Evolutionary conservation across 1,140 invertebrate genomes (phyloP), one percentile per base, ranked within the genome.

Genomic region (Hesperophylax magnus): DNA sequence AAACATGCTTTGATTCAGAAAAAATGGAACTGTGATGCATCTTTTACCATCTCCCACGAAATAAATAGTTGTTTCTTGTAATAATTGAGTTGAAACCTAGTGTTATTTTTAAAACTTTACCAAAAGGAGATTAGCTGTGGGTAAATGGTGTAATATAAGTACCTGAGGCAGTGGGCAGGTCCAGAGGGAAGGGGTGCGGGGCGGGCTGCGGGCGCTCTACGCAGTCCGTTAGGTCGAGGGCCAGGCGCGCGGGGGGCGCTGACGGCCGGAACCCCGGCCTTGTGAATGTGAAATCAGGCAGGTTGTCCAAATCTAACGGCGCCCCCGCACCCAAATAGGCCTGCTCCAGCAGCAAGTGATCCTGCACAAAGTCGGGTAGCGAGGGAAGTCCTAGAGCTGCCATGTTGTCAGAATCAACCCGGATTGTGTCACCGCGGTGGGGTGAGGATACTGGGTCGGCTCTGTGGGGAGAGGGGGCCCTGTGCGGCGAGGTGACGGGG

Each of bases 281-380:
- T 79, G 88, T 91, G 85, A 91, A 88, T n/a, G 91, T 90, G 88
- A 92, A 92, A 84, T 93, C 92, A 11, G 92, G 92, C 77, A 92
- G 87, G 86, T 92, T 92, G 76, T 92, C 90, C 77, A 92, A 86
- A 79, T 90, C 88, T 85, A 88, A 87, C 14, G 88, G 88, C 39
- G 88, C 89, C 81, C 90, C 90, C 34, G 87, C 87, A 78, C 88
- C 88, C 58, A 89, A 87, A 86, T 92, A 92, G 80, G 91, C 91
- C 82, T 93, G 92, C 85, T 93, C 92, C 47, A 93, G 89, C 79
- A 90, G 81, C 84, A 93, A 89, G 86, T 93, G 92, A 86, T 93
- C 93, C 85, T 93, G 93, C 31, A 93, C 93, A 87, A 93, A 93
- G 86, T 93, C 93, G 1, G 93, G 93, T 74, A 93, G 85, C 9